Conservation (phyloP, 1,140 invertebrate species). For the Fopius arisanus region DNA sequence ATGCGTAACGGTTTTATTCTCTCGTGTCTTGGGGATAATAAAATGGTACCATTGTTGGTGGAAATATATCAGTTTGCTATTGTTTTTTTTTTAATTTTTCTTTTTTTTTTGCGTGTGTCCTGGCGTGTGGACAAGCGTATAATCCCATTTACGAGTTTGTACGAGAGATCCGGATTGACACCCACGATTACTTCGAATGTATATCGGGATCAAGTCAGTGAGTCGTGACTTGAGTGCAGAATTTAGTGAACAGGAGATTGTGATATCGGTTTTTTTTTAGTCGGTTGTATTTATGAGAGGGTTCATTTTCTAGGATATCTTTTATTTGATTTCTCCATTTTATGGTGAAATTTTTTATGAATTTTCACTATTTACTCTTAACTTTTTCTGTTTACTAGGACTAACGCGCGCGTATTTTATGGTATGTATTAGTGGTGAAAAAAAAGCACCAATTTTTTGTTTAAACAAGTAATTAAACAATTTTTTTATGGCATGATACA, state of each 20-base stretch:
- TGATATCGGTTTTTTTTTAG: neutral
- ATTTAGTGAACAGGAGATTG: neutral
- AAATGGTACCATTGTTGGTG: neutral
- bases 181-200: slow-evolving; percentile 4
- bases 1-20: neutral
- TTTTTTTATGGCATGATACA: too few relatives aligned
- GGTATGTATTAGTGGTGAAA: too few relatives aligned
- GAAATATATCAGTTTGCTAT: neutral
- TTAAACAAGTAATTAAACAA: too few relatives aligned
- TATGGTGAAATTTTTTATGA: too few relatives aligned
- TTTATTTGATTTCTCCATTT: too few relatives aligned
- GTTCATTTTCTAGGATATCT: too few relatives aligned
- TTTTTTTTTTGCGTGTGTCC: neutral
- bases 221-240: neutral
- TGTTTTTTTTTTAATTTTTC: too few relatives aligned
- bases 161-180: slow-evolving; percentile 11
- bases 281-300: too few relatives aligned
- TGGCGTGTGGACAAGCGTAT: slow-evolving; percentile 6
- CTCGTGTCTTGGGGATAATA: neutral
- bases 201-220: neutral
- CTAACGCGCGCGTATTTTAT: too few relatives aligned
- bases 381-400: too few relatives aligned
- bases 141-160: slow-evolving; percentile 4
- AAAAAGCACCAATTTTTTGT: too few relatives aligned
- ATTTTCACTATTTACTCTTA: too few relatives aligned